These are phyloP conservation scores for Eurytoma adleriae DNA, from an alignment of 2,888 invertebrate genomes.

Conservation along the genomic window DNA sequence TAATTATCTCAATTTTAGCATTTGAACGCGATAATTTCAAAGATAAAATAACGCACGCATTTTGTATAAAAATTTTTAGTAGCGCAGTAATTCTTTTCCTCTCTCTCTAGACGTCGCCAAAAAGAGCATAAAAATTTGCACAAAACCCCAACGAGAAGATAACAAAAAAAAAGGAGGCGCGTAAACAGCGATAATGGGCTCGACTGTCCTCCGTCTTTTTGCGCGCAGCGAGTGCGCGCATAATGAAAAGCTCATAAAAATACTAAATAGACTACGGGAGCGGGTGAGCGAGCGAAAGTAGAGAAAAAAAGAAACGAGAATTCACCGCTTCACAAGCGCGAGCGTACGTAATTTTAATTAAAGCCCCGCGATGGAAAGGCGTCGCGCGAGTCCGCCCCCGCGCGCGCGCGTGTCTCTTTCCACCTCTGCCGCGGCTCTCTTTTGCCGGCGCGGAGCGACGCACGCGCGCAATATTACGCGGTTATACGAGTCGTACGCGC, in stretches of 20 bases:
- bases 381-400: conserved; percentile 47
- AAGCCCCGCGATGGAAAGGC: conserved; percentile 68
- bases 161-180: background rate
- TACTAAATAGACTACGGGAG: conserved; percentile 66
- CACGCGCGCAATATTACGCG: conserved; percentile 65
- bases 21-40: no score
- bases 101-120: no score
- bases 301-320: conserved; percentile 2
- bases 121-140: no score
- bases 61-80: no score
- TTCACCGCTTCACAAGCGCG: conserved; percentile 65
- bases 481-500: conserved; percentile 72
- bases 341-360: conserved; percentile 75
- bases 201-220: conserved; percentile 1
- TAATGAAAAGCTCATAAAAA: conserved; percentile 75
- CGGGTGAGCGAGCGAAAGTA: conserved; percentile 39
- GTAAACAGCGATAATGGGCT: background rate
- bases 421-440: background rate
- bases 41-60: no score
- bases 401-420: conserved; percentile 52
- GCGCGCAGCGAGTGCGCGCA: conserved; percentile 55
- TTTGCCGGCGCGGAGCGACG: background rate
- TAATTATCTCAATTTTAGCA: no score
- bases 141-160: background rate
- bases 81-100: no score